These are phyloP conservation scores for Ichneumoninae sp. DNA, from an alignment of 2,888 invertebrate genomes.

Conservation along the genomic window DNA sequence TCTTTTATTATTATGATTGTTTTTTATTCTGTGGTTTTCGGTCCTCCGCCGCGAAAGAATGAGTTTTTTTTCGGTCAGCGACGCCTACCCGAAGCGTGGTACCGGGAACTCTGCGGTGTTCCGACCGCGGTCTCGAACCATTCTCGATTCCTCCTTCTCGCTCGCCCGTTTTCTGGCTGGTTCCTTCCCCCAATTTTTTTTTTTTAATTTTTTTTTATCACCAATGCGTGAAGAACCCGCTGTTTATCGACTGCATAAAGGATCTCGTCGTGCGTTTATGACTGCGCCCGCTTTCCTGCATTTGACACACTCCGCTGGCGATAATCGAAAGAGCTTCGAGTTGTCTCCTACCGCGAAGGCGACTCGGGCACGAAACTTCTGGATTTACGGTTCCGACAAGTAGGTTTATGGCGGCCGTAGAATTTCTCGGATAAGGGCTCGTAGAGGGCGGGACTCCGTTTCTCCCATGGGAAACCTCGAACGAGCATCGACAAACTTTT, in stretches of 20 bases:
- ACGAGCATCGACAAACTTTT: neutral
- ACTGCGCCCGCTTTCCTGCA: slow-evolving; percentile 37
- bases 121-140: slow-evolving; percentile 61
- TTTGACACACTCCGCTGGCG: slow-evolving; percentile 52
- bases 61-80: slow-evolving; percentile 71
- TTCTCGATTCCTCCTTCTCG: slow-evolving; percentile 29
- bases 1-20: slow-evolving; percentile 68
- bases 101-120: slow-evolving; percentile 74
- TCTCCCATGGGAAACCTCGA: neutral
- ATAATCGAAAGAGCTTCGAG: slow-evolving; percentile 15
- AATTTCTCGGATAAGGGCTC: neutral
- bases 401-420: neutral
- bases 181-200: neutral
- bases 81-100: slow-evolving; percentile 71
- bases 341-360: neutral
- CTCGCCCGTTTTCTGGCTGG: slow-evolving; percentile 34
- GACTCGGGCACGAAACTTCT: neutral
- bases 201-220: slow-evolving; percentile 14
- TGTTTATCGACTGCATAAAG: slow-evolving; percentile 65
- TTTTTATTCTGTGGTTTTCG: slow-evolving; percentile 68
- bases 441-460: neutral
- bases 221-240: slow-evolving; percentile 50
- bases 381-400: slow-evolving; percentile 33
- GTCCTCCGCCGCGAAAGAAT: slow-evolving; percentile 70
- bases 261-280: slow-evolving; percentile 60